Evolutionary conservation across 2,797 vertebrate genomes (phyloP), one percentile per base, ranked within the genome.

Genomic region (Bryconaethiops microstoma): DNA sequence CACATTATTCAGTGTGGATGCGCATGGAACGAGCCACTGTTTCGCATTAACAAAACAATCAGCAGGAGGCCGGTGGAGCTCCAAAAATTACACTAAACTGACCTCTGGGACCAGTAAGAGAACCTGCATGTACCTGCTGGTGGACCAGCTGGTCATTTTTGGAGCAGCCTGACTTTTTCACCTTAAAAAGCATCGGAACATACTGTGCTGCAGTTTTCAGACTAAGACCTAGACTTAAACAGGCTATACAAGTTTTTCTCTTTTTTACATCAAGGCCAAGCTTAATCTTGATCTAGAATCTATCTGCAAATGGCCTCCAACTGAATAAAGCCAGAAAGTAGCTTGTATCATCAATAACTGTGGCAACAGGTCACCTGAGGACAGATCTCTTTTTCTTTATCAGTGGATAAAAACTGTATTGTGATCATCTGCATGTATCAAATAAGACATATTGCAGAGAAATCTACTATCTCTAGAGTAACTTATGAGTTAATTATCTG

Each of bases 11-110:
- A 52, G 60, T 84, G 83, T 65, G 77, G 48, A 73, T 71, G 50
- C 70, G 60, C 25, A 55, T 35, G 42, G 52, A 62, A 80, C 55
- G 63, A 75, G 21, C 59, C 54, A 48, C 21, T 64, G 50, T 74
- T 77, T 74, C 59, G 63, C 81, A 81, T 81, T 73, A 80, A 71
- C 40, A 42, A 80, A 78, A 67, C 77, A 60, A 69, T 80, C 74
- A 68, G 45, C 40, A 35, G 42, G 68, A 14, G 45, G 57, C 29
- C 50, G 9, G 60, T 6, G n/a, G 13, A 80, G 25, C 10, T n/a
- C 81, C 25, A 39, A 8, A 74, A 42, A 12, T n/a, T 19, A 48
- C 12, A 23, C 42, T 45, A 16, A 60, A 73, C 17, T 57, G 54
- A 73, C 29, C 71, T 50, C 57, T 63, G 45, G 29, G 23, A 45